Percentiles rank a stretch among this genome's conserved stretches.
These are phyloP conservation scores for Vimba vimba DNA, from an alignment of 2,113 vertebrate genomes.

Conservation along the genomic window DNA sequence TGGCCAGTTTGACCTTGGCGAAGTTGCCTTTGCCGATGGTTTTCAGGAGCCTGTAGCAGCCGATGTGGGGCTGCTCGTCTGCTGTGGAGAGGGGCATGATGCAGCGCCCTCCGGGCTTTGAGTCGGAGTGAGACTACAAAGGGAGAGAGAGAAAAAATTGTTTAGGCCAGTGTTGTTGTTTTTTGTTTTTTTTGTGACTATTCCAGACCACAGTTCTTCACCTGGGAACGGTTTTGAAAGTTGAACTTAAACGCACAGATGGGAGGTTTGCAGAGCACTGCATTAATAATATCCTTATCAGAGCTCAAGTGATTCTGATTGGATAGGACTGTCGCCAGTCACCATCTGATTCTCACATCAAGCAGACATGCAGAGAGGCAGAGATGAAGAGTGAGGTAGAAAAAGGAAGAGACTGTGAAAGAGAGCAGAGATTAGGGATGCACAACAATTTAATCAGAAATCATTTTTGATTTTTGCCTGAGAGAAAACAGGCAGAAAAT, in stretches of 20 bases:
- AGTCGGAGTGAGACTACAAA: slow-evolving; percentile 59
- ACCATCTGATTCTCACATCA: slow-evolving; percentile 32
- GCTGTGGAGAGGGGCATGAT: slow-evolving; percentile 81
- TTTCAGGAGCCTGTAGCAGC: slow-evolving; percentile 77
- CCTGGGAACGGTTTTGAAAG: background rate
- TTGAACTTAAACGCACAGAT: slow-evolving; percentile 32
- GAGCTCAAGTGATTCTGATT: slow-evolving; percentile 44
- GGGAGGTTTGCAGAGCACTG: slow-evolving; percentile 31
- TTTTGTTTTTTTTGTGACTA: background rate
- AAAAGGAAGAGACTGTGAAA: background rate
- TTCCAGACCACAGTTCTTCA: background rate
- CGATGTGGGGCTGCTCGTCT: slow-evolving; percentile 81
- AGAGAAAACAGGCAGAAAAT: background rate
- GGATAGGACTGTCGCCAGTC: slow-evolving; percentile 45
- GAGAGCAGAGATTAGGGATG: background rate
- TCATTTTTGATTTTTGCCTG: background rate
- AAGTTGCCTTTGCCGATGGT: slow-evolving; percentile 89
- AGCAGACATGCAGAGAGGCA: slow-evolving; percentile 18
- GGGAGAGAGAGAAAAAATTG: background rate
- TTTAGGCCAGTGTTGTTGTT: slow-evolving; percentile 14
- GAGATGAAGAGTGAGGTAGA: background rate
- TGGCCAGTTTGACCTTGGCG: slow-evolving; percentile 84
- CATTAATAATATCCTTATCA: slow-evolving; percentile 49
- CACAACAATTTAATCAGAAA: background rate
- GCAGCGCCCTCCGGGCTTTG: slow-evolving; percentile 78